These are phyloP conservation scores for Apis florea DNA, from an alignment of 1,140 invertebrate species.

Conservation along the genomic window DNA sequence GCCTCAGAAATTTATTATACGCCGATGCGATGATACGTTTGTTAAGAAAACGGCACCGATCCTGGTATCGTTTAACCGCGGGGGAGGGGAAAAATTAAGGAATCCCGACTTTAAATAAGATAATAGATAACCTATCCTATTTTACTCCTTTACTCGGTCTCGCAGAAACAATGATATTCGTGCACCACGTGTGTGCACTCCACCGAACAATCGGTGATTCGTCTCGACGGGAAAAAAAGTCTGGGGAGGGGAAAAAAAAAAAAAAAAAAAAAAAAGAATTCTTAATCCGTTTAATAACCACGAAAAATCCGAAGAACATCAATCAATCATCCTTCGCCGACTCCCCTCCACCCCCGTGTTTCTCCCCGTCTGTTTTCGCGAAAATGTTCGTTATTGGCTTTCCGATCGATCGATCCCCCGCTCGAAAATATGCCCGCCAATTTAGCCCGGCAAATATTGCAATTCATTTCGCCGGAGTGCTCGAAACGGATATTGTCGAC, in stretches of 20 bases:
- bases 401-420: conserved; percentile 15
- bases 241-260: too few relatives aligned
- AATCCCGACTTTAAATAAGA: not conserved
- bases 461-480: conserved; percentile 24
- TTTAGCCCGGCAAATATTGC: conserved; percentile 28
- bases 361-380: not conserved
- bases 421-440: conserved; percentile 28
- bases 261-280: too few relatives aligned
- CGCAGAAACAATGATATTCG: too few relatives aligned
- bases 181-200: too few relatives aligned
- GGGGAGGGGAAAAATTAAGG: too few relatives aligned
- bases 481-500: conserved; percentile 30
- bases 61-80: conserved; percentile 13
- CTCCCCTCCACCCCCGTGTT: not conserved
- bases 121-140: not conserved
- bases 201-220: too few relatives aligned
- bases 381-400: conserved; percentile 31
- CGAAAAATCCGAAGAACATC: not conserved
- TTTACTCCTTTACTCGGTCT: not conserved
- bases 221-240: too few relatives aligned
- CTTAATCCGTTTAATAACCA: not conserved
- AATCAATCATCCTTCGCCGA: conserved; percentile 1
- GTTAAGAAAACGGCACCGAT: not conserved
- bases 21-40: not conserved
- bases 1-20: not conserved